These are phyloP conservation scores for Dolichotis patagonum DNA, from an alignment of 2,113 vertebrate species.

Conservation along the genomic window DNA sequence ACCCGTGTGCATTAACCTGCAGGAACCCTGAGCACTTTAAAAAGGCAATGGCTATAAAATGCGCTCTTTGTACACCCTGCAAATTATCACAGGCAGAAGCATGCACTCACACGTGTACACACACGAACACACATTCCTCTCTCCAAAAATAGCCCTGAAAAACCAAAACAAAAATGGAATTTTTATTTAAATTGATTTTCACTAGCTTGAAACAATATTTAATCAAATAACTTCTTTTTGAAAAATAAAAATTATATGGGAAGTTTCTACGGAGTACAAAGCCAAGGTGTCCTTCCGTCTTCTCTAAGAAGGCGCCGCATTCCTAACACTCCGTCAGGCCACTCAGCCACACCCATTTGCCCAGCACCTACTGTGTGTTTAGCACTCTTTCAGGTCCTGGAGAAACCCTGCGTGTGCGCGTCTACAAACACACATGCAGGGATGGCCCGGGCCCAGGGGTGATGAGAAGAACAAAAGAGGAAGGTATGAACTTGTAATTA, in stretches of 20 bases:
- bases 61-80: not conserved
- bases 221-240: not conserved
- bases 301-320: not conserved
- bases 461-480: not conserved
- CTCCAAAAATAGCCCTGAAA: not conserved
- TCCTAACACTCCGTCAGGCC: not conserved
- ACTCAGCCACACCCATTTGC: not conserved
- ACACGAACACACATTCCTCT: not conserved
- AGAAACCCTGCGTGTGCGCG: rapidly evolving
- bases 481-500: not conserved
- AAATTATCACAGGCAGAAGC: not conserved
- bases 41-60: not conserved
- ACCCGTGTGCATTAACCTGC: not conserved
- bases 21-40: not conserved
- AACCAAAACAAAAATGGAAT: not conserved
- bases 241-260: not conserved
- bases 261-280: not conserved
- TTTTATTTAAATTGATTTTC: slow-evolving; percentile 46
- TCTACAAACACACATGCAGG: rapidly evolving
- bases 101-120: not conserved
- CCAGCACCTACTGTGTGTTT: not conserved
- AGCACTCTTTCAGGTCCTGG: not conserved
- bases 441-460: not conserved
- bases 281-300: not conserved
- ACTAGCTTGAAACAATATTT: slow-evolving; percentile 30